Percentiles rank a stretch among this genome's conserved stretches.
Evolutionary conservation across 2,113 vertebrate species (phyloP).

Genomic region (Serilophus lunatus): DNA sequence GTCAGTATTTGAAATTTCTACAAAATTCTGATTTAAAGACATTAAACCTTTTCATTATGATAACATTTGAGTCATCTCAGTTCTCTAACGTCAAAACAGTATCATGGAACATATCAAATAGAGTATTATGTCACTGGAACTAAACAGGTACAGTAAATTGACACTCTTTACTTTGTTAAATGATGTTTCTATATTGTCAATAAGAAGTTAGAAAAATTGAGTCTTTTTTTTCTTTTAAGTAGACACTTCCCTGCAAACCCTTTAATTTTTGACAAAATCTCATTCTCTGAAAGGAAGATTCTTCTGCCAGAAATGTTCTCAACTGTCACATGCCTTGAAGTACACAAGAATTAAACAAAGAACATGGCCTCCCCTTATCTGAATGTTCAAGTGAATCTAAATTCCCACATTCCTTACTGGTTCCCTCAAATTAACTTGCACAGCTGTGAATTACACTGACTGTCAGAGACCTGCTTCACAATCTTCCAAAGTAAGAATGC

Average conservation of each 20-base stretch:
- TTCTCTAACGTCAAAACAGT: slow-evolving; percentile 52
- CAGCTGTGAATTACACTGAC: neutral
- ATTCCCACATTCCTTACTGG: neutral
- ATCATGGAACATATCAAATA: slow-evolving; percentile 36
- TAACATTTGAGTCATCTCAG: slow-evolving; percentile 52
- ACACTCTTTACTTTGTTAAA: slow-evolving; percentile 16
- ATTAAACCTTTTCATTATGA: neutral
- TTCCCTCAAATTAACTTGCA: neutral
- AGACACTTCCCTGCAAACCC: slow-evolving; percentile 10
- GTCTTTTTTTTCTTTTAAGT: neutral
- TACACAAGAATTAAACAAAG: neutral
- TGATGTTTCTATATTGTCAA: slow-evolving; percentile 18
- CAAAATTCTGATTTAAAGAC: slow-evolving; percentile 16
- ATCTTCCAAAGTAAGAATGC: neutral
- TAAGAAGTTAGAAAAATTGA: slow-evolving; percentile 1
- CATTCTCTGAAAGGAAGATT: neutral
- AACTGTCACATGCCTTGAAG: slow-evolving; percentile 1
- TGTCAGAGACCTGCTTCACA: neutral
- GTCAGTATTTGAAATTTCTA: neutral
- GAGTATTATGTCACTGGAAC: neutral
- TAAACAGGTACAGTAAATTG: neutral
- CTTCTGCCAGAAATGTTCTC: slow-evolving; percentile 37
- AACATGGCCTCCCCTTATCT: neutral
- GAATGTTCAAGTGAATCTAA: neutral
- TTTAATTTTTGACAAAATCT: slow-evolving; percentile 41